A percentile compares a stretch with the other conserved stretches of the same genome.
Conservation (phyloP, 1,140 invertebrate genomes). For the Rhopalosiphum maidis region DNA sequence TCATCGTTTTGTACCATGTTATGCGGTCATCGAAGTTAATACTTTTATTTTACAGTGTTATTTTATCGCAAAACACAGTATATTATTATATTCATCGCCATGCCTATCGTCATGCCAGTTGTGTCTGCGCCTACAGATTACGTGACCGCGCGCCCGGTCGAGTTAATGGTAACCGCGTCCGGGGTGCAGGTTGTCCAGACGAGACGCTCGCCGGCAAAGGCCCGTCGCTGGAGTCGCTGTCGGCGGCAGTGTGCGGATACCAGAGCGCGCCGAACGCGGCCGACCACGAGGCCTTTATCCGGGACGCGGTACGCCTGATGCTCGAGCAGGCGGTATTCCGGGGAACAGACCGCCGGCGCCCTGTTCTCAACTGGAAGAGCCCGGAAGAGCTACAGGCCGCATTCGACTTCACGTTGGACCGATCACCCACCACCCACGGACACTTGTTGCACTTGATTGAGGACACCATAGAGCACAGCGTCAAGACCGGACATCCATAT, state of each 20-base stretch:
- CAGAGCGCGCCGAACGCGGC: constrained; percentile 66
- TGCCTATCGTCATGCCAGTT: constrained; percentile 26
- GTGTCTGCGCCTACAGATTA: constrained; percentile 13
- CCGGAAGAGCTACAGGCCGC: constrained; percentile 71
- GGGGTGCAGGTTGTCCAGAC: background rate
- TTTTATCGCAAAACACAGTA: background rate
- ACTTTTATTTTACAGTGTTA: background rate
- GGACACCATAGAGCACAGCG: constrained; percentile 78
- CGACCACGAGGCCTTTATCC: constrained; percentile 75
- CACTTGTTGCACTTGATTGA: constrained; percentile 71
- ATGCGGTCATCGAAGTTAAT: background rate
- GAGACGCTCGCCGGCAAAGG: background rate
- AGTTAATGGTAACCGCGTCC: background rate
- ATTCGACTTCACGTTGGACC: constrained; percentile 71
- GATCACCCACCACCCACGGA: constrained; percentile 69
- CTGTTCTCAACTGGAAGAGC: constrained; percentile 78
- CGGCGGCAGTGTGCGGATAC: constrained; percentile 32
- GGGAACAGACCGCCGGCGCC: constrained; percentile 72
- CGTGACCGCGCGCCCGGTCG: background rate
- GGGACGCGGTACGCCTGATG: constrained; percentile 73
- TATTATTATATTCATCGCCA: background rate
- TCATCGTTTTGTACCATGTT: background rate
- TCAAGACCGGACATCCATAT: constrained; percentile 86
- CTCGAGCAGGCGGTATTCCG: constrained; percentile 78
- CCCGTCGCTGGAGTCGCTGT: background rate